phyloP scores from a whole-genome alignment of 2,797 vertebrate genomes.

The Hafferia zeledoni region DNA sequence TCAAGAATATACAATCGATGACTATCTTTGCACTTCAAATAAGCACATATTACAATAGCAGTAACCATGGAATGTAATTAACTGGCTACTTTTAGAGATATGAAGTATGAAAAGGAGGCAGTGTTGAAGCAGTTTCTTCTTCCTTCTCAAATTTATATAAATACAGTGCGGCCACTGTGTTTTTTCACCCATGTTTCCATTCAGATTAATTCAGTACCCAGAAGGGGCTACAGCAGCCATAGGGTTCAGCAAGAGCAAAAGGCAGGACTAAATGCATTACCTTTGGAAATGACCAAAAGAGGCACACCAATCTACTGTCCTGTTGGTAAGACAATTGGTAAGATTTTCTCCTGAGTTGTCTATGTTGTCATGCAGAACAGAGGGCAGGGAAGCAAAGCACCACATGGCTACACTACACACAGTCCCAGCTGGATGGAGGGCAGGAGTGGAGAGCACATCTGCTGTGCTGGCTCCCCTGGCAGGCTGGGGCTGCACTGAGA shows the following conservation, averaged over 20 bases:
- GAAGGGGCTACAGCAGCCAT: not conserved
- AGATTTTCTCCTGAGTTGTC: not conserved
- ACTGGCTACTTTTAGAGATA: slow-evolving; percentile 72
- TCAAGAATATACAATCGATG: slow-evolving; percentile 74
- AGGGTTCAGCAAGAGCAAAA: not conserved
- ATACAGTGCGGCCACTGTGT: slow-evolving; percentile 15
- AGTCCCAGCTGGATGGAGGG: not conserved
- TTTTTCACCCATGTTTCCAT: slow-evolving; percentile 9
- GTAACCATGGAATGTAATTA: slow-evolving; percentile 77
- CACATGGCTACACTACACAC: not conserved
- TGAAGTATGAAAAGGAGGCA: slow-evolving; percentile 68
- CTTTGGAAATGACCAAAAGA: not conserved
- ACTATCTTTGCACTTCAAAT: slow-evolving; percentile 80
- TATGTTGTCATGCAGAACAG: not conserved
- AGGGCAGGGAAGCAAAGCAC: not conserved
- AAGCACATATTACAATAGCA: slow-evolving; percentile 74
- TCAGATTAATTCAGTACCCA: not conserved
- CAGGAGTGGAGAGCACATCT: not conserved
- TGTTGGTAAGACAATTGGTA: not conserved
- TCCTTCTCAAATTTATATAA: slow-evolving; percentile 41
- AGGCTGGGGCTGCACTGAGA: not conserved
- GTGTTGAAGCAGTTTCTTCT: slow-evolving; percentile 50
- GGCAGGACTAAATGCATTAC: not conserved
- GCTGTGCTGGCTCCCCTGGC: not conserved
- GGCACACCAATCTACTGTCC: not conserved